Evolutionary conservation across 2,113 vertebrate genomes (phyloP), one percentile per base, ranked within the genome.

Genomic region (Podiceps cristatus): DNA sequence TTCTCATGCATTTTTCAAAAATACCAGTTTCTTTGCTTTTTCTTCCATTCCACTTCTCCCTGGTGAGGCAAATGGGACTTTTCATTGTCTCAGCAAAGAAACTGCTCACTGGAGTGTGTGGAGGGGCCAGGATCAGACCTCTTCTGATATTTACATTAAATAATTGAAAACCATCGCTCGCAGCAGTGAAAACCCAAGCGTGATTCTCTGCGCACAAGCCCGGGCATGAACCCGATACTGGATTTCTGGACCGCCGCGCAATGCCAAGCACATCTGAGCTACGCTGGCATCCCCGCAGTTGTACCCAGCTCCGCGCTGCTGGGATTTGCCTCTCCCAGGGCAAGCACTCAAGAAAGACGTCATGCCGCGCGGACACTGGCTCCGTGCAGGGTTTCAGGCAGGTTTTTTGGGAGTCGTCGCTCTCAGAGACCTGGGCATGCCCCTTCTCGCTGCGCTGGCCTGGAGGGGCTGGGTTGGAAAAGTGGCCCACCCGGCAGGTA

Each of bases 181-280:
- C 80, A 97, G 96, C 83, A 19, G 86, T 10, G 86, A 68, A 96
- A 95, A 91, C 52, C 53, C 27, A 1, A 44, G 73, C 0, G 1
- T 10, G 53, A 81, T 82, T 89, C 66, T 86, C 71, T 16, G 47
- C 3, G 6, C 73, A 59, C 97, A 97, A 95, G 97, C 88, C 95
- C 1, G 2, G 96, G 74, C 96, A 95, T 35, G 96, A 96, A 44
- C 69, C 82, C 58, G 58, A 89, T 82, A 92, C 90, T 58, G 93
- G 80, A 49, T 94, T 96, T 95, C 94, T 86, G 90, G 94, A 94
- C 90, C 3, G 42, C 37, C 6, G 25, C 1, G 16, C 25, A 13
- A 5, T 15, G 83, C 93, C 69, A 11, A 8, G 58, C 64, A 50
- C 80, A 45, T 75, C 93, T 13, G 13, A 89, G 77, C 29, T 17